Base-by-base conservation (phyloP, 1,140 invertebrate genomes). In the Drosophila mojavensis region DNA sequence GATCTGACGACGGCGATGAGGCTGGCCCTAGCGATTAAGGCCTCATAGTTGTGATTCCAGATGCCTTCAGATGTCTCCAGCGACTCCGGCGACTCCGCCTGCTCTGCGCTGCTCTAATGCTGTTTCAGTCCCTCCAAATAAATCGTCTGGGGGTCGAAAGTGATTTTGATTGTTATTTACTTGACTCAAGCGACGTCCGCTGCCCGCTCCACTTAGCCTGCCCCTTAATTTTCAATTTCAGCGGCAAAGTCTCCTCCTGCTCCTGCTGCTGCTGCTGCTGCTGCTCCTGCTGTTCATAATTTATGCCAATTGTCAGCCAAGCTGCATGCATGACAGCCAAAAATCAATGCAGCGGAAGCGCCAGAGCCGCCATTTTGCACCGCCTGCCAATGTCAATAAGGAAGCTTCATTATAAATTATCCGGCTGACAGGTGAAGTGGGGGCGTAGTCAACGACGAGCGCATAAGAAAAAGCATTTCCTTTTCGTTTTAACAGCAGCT, bases 121-220 rank as follows among this genome's bases (percentile, higher is more conserved):
- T 62, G 28, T 61, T 20, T 5, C 5, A 33, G 41, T 39, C 28
- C 10, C 11, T 6, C 54, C 50, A 48, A 53, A 89, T 90, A 90
- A 89, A 89, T 90, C 75, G 85, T 70, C 75, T 84, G 68, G 78
- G 65, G 84, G 85, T 89, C 84, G 71, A 84, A 85, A 90, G 84
- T 90, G 85, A 90, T 90, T 89, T 84, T 81, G 79, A 89, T 88
- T 89, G 80, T 84, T 89, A 88, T 90, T 89, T 90, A 71, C 77
- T 84, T 78, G 62, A 53, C 72, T 81, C 30, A 50, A 70, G 59
- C 43, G 10, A 39, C 11, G 36, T 39, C 36, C 47, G 39, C 56
- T 36, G 48, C 30, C 63, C 39, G n/a, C 28, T 24, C 39, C 20
- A 5, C 33, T 28, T 41, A 47, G 51, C 55, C 26, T 3, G 33